Conservation (phyloP, 2,113 vertebrate species). For the Ceyx melanurus region DNA sequence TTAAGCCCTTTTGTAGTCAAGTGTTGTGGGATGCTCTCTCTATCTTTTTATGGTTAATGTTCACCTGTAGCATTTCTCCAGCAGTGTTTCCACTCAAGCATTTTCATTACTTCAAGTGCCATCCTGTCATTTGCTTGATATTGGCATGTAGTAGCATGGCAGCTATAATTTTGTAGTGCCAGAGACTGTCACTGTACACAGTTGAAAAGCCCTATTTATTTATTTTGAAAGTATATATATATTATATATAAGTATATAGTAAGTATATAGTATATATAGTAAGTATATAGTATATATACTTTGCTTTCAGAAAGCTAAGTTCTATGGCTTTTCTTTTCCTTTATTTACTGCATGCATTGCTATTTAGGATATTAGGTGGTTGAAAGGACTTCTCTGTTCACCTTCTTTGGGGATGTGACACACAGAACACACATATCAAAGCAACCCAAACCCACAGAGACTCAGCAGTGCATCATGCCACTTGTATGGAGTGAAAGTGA, state of each 20-base stretch:
- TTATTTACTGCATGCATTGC: accelerated
- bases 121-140: background rate
- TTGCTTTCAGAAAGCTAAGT: background rate
- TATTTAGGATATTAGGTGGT: background rate
- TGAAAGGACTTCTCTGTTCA: background rate
- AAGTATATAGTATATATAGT: too few relatives aligned
- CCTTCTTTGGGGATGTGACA: background rate
- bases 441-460: accelerated
- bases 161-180: background rate
- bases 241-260: too few relatives aligned
- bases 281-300: too few relatives aligned
- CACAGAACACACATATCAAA: too few relatives aligned
- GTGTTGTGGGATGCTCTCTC: background rate
- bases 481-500: accelerated
- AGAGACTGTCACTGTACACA: background rate
- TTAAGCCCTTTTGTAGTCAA: background rate
- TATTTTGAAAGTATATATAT: background rate
- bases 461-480: accelerated
- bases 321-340: background rate
- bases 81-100: background rate
- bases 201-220: background rate
- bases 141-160: too few relatives aligned
- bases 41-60: background rate
- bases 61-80: background rate
- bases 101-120: background rate